Percentiles rank a stretch among this genome's conserved stretches.
Conservation (phyloP, 2,888 invertebrate genomes). For the Resseliella maxima region DNA sequence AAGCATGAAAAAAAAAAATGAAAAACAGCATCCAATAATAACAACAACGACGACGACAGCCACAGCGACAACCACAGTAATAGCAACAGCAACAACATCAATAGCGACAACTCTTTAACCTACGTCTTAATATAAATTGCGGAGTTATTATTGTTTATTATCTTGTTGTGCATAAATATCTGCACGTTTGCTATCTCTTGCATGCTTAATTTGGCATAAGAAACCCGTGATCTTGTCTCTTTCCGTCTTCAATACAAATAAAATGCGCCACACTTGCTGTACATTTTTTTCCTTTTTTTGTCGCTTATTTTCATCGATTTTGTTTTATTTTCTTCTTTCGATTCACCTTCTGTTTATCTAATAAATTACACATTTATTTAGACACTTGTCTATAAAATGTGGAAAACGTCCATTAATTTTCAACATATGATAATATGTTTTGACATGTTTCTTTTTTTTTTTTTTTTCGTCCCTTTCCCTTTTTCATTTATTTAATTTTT, state of each 20-base stretch:
- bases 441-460: background rate
- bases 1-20: background rate
- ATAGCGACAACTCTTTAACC: constrained; percentile 51
- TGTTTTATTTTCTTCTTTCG: constrained; percentile 55
- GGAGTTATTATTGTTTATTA: constrained; percentile 53
- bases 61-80: background rate
- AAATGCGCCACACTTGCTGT: background rate
- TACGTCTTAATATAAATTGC: constrained; percentile 53
- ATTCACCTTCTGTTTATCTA: constrained; percentile 52
- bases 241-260: background rate
- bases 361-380: constrained; percentile 48
- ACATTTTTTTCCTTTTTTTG: background rate
- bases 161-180: constrained; percentile 53
- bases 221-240: background rate
- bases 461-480: background rate
- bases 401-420: constrained; percentile 17
- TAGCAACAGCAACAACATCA: background rate
- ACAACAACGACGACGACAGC: background rate
- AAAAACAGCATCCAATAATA: background rate
- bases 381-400: constrained; percentile 35
- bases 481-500: background rate
- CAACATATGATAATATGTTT: constrained; percentile 49
- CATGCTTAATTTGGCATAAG: background rate
- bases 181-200: constrained; percentile 31
- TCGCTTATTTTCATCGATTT: background rate